Evolutionary conservation across 2,888 invertebrate species (phyloP).

Genomic region (Erebia epiphron): DNA sequence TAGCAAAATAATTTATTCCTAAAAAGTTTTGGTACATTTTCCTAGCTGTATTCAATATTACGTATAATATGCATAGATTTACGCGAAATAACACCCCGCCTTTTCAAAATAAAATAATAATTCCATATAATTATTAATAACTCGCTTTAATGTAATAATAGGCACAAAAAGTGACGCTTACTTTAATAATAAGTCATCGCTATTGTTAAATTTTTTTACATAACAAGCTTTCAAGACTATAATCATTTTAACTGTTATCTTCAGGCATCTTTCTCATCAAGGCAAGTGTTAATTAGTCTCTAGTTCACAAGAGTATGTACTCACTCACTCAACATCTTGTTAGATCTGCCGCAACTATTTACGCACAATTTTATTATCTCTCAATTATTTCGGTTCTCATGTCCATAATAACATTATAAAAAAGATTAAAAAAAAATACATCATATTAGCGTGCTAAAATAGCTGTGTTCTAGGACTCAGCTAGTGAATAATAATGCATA

Average conservation of each 20-base stretch:
- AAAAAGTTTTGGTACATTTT: no score
- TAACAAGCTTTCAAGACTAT: constrained; percentile 26
- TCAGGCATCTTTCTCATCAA: constrained; percentile 25
- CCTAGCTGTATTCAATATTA: no score
- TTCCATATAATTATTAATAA: not conserved
- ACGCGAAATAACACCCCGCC: no score
- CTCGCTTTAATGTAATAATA: not conserved
- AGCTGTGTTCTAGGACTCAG: no score
- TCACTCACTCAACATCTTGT: constrained; percentile 11
- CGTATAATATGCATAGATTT: no score
- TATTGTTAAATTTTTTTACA: constrained; percentile 18
- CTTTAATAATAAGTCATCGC: constrained; percentile 13
- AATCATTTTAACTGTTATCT: constrained; percentile 28
- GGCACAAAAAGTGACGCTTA: not conserved
- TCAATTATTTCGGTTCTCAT: no score
- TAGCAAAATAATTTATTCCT: no score
- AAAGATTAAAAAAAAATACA: no score
- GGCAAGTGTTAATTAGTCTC: constrained; percentile 22
- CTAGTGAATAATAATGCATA: no score
- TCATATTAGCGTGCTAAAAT: no score
- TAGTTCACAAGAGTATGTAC: constrained; percentile 21
- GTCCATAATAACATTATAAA: no score
- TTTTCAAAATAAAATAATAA: not conserved
- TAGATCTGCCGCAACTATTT: constrained; percentile 5
- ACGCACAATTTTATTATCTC: not conserved